A percentile compares a stretch with the other conserved stretches of the same genome.
These are phyloP conservation scores for Euthynnus affinis DNA, from an alignment of 2,797 vertebrate species.

Conservation along the genomic window DNA sequence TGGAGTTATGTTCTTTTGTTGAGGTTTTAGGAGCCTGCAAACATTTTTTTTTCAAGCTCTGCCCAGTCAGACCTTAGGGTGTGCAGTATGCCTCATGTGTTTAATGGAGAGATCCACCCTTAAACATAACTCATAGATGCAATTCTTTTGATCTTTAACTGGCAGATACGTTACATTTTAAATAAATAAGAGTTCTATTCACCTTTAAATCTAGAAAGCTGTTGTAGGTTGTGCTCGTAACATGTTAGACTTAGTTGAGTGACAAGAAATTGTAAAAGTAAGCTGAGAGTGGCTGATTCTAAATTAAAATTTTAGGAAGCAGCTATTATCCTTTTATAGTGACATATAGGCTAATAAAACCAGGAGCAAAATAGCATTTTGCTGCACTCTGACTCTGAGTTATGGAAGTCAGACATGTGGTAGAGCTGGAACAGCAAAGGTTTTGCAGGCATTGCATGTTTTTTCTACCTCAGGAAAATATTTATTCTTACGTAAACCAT, in stretches of 20 bases:
- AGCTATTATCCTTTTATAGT: slow-evolving; percentile 1
- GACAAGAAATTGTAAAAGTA: not conserved
- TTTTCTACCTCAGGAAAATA: slow-evolving; percentile 1
- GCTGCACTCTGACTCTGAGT: slow-evolving; percentile 1
- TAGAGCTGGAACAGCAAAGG: not conserved
- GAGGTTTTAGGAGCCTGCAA: slow-evolving; percentile 34
- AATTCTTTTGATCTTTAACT: slow-evolving; percentile 36
- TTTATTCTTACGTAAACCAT: not conserved
- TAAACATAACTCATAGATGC: slow-evolving; percentile 28
- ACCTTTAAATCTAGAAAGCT: slow-evolving; percentile 10
- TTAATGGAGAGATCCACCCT: slow-evolving; percentile 39
- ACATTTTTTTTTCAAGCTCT: slow-evolving; percentile 20
- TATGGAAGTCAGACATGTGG: slow-evolving; percentile 19
- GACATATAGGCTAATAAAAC: not conserved
- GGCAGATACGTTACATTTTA: slow-evolving; percentile 9
- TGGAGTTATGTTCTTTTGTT: slow-evolving; percentile 51
- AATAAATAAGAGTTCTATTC: slow-evolving; percentile 4
- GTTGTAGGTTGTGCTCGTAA: not conserved
- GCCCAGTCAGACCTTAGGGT: slow-evolving; percentile 14
- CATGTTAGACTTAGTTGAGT: not conserved
- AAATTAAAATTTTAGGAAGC: not conserved
- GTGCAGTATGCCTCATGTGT: slow-evolving; percentile 18
- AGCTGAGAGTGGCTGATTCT: not conserved
- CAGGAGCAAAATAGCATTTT: slow-evolving; percentile 3
- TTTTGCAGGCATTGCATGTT: slow-evolving; percentile 7